phyloP scores from a whole-genome alignment of 2,797 vertebrate genomes.

The Paratrypauchen microcephalus region DNA sequence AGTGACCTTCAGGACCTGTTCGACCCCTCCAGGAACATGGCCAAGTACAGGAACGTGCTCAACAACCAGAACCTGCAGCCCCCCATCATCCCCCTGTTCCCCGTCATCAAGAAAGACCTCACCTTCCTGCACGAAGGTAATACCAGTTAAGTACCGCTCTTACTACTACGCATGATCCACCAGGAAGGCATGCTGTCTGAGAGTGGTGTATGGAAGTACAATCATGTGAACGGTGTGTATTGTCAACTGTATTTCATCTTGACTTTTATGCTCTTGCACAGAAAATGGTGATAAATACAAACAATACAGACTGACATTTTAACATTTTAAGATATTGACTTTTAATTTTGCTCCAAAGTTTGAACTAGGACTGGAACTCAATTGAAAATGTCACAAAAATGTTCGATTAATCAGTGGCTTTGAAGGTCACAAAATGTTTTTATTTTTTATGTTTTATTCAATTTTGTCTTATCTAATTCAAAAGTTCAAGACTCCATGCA shows the following conservation, averaged over 20 bases:
- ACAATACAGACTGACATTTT: not conserved
- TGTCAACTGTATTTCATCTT: no score
- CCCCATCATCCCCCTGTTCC: conserved; percentile 96
- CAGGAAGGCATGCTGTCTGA: not conserved
- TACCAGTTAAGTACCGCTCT: conserved; percentile 11
- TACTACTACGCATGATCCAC: not conserved
- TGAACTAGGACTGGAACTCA: not conserved
- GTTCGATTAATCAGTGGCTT: not conserved
- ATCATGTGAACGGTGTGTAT: no score
- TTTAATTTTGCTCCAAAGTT: not conserved
- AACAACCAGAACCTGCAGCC: conserved; percentile 98
- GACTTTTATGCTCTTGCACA: not conserved
- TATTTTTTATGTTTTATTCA: no score
- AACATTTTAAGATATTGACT: not conserved
- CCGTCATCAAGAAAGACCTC: conserved; percentile 99
- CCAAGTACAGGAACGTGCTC: conserved; percentile 97
- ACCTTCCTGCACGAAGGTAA: conserved; percentile 98
- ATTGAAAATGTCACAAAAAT: not conserved
- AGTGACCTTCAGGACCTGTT: conserved; percentile 98
- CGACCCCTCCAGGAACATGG: conserved; percentile 98
- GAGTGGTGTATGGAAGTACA: no score
- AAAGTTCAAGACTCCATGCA: no score
- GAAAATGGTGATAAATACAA: not conserved
- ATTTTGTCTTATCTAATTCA: no score
- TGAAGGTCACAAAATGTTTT: no score